A percentile compares a stretch with the other conserved stretches of the same genome.
Conservation (phyloP, 2,113 vertebrate species). For the Psephotus haematonotus region DNA sequence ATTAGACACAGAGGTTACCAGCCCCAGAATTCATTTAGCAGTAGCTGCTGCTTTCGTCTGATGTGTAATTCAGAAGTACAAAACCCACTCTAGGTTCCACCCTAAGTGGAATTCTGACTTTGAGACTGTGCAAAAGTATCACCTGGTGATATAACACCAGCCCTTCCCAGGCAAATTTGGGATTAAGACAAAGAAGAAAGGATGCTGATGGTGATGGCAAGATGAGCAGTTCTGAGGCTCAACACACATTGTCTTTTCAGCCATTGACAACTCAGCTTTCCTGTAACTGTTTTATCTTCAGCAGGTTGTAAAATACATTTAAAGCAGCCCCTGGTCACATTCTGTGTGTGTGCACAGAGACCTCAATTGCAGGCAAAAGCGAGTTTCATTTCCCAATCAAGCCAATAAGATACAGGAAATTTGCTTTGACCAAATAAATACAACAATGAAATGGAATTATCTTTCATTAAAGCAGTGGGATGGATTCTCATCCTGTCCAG, state of each 20-base stretch:
- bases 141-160: not conserved
- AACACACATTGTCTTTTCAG: not conserved
- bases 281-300: not conserved
- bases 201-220: no score
- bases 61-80: not conserved
- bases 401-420: not conserved
- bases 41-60: not conserved
- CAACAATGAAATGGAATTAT: not conserved
- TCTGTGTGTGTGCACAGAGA: accelerated
- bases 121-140: not conserved
- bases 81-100: not conserved
- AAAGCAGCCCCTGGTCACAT: not conserved
- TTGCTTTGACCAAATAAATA: not conserved
- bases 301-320: not conserved
- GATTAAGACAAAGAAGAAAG: not conserved
- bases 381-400: not conserved
- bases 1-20: not conserved
- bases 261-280: not conserved
- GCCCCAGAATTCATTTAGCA: not conserved
- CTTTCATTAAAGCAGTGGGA: not conserved
- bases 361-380: not conserved
- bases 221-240: not conserved
- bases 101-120: not conserved
- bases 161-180: not conserved
- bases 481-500: not conserved